Conservation (phyloP, 2,113 vertebrate species). For the Apaloderma vittatum region DNA sequence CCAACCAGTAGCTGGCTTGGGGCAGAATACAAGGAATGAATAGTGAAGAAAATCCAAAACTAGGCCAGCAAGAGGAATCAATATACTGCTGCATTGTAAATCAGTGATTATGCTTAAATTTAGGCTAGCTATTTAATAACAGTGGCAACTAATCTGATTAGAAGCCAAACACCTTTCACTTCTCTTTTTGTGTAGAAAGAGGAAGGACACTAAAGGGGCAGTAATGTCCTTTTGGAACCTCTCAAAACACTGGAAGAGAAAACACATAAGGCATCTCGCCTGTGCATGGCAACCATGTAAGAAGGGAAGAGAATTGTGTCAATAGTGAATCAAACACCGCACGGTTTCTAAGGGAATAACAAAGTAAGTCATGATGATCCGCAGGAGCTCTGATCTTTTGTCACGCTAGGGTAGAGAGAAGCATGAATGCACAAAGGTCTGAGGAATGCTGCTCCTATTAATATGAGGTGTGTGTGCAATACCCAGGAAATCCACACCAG, state of each 20-base stretch:
- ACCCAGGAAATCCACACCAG: neutral
- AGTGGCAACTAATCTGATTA: neutral
- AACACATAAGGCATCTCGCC: neutral
- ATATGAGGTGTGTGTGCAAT: neutral
- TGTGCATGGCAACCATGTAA: accelerated
- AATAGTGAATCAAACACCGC: neutral
- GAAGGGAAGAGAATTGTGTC: neutral
- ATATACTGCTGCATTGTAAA: neutral
- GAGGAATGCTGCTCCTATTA: neutral
- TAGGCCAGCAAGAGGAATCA: neutral
- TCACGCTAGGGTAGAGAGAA: neutral
- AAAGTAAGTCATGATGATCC: neutral
- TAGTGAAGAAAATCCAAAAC: neutral
- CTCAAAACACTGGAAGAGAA: neutral
- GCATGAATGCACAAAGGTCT: neutral
- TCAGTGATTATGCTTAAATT: neutral
- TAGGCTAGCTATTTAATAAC: neutral
- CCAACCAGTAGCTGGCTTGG: neutral
- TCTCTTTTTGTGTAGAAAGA: neutral
- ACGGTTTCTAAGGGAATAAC: neutral
- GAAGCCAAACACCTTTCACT: neutral
- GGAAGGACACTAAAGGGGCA: neutral
- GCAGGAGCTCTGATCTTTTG: neutral
- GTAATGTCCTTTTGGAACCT: neutral
- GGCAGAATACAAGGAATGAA: neutral